Base-by-base conservation (phyloP, 2,888 invertebrate genomes). In the Acrocera orbiculus region DNA sequence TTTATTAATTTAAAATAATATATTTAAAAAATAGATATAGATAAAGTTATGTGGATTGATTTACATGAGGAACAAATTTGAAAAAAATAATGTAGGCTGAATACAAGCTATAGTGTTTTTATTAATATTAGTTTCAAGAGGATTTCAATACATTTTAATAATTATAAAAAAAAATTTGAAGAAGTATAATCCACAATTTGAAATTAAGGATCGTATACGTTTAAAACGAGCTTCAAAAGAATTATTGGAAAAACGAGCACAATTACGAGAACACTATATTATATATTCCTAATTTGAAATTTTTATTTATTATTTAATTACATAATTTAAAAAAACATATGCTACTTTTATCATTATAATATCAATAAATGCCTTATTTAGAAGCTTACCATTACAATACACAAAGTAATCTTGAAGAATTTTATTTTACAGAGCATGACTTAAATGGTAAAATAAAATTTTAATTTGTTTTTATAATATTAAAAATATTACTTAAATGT, bases 141-240 rank as follows among this genome's bases (percentile, higher is more conserved):
- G n/a, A n/a, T n/a, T n/a, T n/a, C n/a, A n/a, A n/a, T n/a, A n/a
- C n/a, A n/a, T n/a, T n/a, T n/a, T n/a, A n/a, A n/a, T n/a, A n/a
- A n/a, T n/a, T n/a, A 86, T 93, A 43, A 90, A 86, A 64, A 96
- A 93, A 69, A 93, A 86, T 61, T 69, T 99, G 54, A 98, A 96
- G 70, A 92, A 90, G 56, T 95, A 89, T 66, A 87, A 89, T 51
- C 76, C 85, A 16, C 80, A 83, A 59, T 98, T 98, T 58, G 95
- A 96, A 60, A 80, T 81, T 51, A 92, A 96, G 64, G 98, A 99
- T 64, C 78, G 86, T 40, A 77, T 89, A 73, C 71, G 89, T 36
- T 73, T 83, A 58, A 86, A 77, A 40, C 85, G 86, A 52, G 93
- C 92, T 17, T 89, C 89, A 44, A 92, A 92, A 71, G 93, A 93